Conservation (phyloP, 2,797 vertebrate species). For the Heteromormyrus szaboi region DNA sequence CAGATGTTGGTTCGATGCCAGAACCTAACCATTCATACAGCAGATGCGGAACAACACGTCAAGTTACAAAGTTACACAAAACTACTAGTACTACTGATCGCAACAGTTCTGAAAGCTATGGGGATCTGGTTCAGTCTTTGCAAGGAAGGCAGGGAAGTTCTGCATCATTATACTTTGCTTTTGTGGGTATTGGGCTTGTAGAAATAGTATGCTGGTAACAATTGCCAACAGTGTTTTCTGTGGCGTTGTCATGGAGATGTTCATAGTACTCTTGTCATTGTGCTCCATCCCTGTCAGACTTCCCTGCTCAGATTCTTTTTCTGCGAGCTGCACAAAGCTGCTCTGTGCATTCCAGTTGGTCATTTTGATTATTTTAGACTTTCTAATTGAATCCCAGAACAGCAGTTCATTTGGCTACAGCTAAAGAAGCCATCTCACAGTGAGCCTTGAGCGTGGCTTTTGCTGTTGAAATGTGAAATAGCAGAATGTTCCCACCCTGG, state of each 20-base stretch:
- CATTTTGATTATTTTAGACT: background rate
- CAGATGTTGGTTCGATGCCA: background rate
- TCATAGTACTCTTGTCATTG: slow-evolving; percentile 6
- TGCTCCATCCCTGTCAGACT: background rate
- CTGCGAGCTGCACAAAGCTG: slow-evolving; percentile 7
- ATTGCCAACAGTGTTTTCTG: background rate
- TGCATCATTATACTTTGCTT: background rate
- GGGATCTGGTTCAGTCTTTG: background rate
- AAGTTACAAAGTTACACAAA: background rate
- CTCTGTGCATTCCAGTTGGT: slow-evolving; percentile 19
- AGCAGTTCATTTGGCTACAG: slow-evolving; percentile 10
- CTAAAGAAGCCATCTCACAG: slow-evolving; percentile 3
- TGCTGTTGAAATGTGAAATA: slow-evolving; percentile 19
- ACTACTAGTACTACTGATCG: background rate
- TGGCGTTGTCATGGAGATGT: slow-evolving; percentile 14
- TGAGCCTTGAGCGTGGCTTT: slow-evolving; percentile 5
- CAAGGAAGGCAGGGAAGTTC: background rate
- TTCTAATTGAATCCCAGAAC: slow-evolving; percentile 24
- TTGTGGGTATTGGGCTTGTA: background rate
- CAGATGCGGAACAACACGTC: background rate
- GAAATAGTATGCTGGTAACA: background rate
- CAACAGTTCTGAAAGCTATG: background rate
- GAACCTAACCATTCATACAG: background rate
- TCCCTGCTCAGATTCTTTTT: background rate
- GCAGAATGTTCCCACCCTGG: background rate